Evolutionary conservation across 2,797 vertebrate genomes (phyloP), one percentile per base, ranked within the genome.

Genomic region (Austrolebias charrua): DNA sequence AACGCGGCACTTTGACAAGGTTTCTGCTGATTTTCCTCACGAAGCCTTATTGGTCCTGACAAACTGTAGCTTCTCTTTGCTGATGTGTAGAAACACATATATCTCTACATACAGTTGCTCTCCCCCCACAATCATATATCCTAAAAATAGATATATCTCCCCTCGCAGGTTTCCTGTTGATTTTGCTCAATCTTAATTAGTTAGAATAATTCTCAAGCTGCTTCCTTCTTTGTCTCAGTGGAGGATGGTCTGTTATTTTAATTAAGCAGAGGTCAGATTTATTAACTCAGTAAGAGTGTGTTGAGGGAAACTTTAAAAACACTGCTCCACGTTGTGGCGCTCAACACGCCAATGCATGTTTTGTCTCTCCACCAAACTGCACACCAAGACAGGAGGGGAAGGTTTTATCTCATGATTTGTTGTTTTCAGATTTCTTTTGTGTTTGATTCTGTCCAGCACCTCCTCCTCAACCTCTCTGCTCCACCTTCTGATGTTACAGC

Each of bases 191-290:
- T 89, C 89, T 88, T 92, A 91, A 92, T 92, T 90, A 90, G 84
- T 91, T 81, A n/a, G 80, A 91, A 91, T 91, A 83, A 91, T 90
- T 91, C 86, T 92, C 73, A 85, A 88, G 88, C 79, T 84, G 81
- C 57, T 73, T 75, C 52, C 63, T 75, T 85, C 77, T 80, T 78
- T 20, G 72, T 69, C 88, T 90, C 86, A 76, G 85, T 78, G 82
- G 89, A 88, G 87, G 83, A 87, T 84, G 81, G 86, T 84, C 82
- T 91, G 89, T 88, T 92, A 90, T 92, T 93, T 93, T 92, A 93
- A 93, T 93, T 93, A 93, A 92, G 88, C 82, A 82, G 82, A 87
- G 91, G 92, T 92, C 92, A 91, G 86, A 90, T 90, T 90, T 91
- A 90, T 92, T 89, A 91, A 91, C 90, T 88, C 90, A 89, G 89